These are phyloP conservation scores for Acleris emargana DNA, from an alignment of 2,888 invertebrate species.

Conservation along the genomic window DNA sequence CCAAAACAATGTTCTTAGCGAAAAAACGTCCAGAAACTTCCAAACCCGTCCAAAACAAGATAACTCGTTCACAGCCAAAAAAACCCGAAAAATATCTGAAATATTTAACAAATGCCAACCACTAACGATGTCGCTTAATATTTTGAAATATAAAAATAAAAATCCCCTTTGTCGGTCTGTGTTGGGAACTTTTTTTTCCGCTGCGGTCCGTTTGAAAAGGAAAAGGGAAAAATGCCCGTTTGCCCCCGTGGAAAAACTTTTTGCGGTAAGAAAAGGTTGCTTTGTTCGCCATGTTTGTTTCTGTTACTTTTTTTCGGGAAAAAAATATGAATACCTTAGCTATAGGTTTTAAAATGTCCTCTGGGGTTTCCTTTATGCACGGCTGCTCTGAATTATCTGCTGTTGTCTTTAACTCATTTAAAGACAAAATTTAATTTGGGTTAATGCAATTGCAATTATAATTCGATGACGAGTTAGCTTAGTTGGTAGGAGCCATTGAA, in stretches of 20 bases:
- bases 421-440: too few relatives aligned
- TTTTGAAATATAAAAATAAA: slow-evolving; percentile 74
- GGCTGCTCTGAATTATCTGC: not conserved
- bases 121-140: slow-evolving; percentile 81
- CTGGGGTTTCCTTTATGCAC: slow-evolving; percentile 21
- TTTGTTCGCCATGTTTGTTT: slow-evolving; percentile 60
- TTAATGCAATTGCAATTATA: too few relatives aligned
- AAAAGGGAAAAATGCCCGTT: slow-evolving; percentile 75
- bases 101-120: slow-evolving; percentile 80
- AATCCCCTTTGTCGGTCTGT: slow-evolving; percentile 69
- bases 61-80: slow-evolving; percentile 14
- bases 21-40: slow-evolving; percentile 14
- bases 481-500: too few relatives aligned
- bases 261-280: slow-evolving; percentile 82
- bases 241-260: slow-evolving; percentile 71
- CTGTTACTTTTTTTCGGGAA: slow-evolving; percentile 48
- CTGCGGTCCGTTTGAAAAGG: slow-evolving; percentile 77
- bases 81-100: slow-evolving; percentile 70
- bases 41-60: slow-evolving; percentile 10
- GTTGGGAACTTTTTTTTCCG: slow-evolving; percentile 68
- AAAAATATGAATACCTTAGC: slow-evolving; percentile 40
- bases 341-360: slow-evolving; percentile 35
- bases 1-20: slow-evolving; percentile 17
- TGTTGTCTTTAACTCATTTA: too few relatives aligned
- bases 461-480: too few relatives aligned